Evolutionary conservation across 1,140 invertebrate genomes (phyloP).

Genomic region (Arion vulgaris): DNA sequence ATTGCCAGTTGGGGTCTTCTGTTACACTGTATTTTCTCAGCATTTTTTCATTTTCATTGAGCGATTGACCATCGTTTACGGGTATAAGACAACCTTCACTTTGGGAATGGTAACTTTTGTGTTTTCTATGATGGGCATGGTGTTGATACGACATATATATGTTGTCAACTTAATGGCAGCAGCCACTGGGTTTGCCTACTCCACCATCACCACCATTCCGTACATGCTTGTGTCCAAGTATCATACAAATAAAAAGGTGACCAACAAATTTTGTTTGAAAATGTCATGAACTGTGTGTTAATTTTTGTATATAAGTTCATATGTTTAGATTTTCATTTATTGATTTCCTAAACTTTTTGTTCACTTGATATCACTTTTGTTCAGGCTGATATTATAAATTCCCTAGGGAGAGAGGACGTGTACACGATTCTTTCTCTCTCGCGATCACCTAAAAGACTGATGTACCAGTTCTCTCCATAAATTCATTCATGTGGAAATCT

Average conservation of each 20-base stretch:
- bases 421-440: too few relatives aligned
- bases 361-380: too few relatives aligned
- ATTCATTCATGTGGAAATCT: too few relatives aligned
- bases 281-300: too few relatives aligned
- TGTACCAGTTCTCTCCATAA: too few relatives aligned
- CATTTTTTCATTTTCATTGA: slow-evolving; percentile 73
- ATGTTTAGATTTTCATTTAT: too few relatives aligned
- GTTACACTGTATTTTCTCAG: slow-evolving; percentile 73
- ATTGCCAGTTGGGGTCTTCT: slow-evolving; percentile 75
- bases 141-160: slow-evolving; percentile 67
- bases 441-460: too few relatives aligned
- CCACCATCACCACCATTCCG: slow-evolving; percentile 74
- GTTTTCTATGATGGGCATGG: slow-evolving; percentile 71
- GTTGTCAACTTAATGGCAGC: slow-evolving; percentile 72
- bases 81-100: slow-evolving; percentile 69
- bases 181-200: slow-evolving; percentile 73
- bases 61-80: slow-evolving; percentile 66
- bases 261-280: background rate
- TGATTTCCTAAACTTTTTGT: too few relatives aligned
- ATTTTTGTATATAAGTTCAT: too few relatives aligned
- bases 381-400: too few relatives aligned
- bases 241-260: slow-evolving; percentile 72
- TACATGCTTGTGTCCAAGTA: slow-evolving; percentile 73
- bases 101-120: slow-evolving; percentile 72
- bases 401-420: too few relatives aligned